Conservation (phyloP, 2,113 vertebrate species). For the Chlorodrepanis virens region DNA sequence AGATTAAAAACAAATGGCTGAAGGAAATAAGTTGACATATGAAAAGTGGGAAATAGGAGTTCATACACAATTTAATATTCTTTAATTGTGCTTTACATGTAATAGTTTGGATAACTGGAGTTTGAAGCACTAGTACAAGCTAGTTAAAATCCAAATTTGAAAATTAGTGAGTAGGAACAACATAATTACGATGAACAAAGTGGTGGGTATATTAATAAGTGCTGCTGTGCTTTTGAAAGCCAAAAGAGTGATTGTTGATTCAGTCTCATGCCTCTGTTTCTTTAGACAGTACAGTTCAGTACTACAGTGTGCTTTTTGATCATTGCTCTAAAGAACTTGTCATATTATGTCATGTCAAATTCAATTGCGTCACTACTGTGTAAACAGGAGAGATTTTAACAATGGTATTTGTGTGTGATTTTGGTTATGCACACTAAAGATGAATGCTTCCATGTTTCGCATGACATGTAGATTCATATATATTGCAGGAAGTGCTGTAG, state of each 20-base stretch:
- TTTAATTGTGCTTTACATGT: constrained; percentile 34
- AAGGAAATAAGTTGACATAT: constrained; percentile 43
- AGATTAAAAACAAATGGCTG: constrained; percentile 53
- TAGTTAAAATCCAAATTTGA: background rate
- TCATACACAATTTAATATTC: constrained; percentile 11
- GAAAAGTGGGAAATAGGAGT: constrained; percentile 24
- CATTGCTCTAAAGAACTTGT: background rate
- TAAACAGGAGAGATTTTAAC: background rate
- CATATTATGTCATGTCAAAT: background rate
- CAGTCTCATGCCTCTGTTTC: background rate
- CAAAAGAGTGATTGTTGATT: background rate
- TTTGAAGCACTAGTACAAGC: background rate
- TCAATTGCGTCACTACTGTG: background rate
- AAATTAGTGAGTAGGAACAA: background rate
- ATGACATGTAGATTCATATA: background rate
- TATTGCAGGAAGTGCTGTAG: background rate
- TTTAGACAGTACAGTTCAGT: background rate
- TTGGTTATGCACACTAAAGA: background rate
- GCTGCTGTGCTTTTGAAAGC: background rate
- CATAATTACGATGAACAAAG: background rate
- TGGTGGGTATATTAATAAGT: background rate
- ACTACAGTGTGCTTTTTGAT: background rate
- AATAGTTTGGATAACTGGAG: background rate
- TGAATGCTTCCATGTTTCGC: background rate
- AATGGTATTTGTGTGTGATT: background rate